These are phyloP conservation scores for Xylocopa sonorina DNA, from an alignment of 1,140 invertebrate species.

Conservation along the genomic window DNA sequence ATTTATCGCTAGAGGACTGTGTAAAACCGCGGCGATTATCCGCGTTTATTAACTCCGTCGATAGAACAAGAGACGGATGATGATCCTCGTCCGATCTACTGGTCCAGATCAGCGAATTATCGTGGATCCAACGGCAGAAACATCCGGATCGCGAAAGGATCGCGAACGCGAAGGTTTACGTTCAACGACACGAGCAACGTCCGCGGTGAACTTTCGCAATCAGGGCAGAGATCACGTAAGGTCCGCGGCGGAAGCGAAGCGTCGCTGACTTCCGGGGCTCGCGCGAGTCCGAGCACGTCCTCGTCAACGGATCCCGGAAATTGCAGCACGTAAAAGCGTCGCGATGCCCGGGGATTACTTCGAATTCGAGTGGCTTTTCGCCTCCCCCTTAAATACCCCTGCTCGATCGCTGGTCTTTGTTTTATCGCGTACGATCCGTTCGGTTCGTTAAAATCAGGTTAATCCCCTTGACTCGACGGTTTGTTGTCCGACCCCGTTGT, in stretches of 20 bases:
- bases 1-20: too few species aligned
- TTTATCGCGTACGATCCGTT: background rate
- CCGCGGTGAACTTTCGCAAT: slow-evolving; percentile 65
- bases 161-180: slow-evolving; percentile 11
- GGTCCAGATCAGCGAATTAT: background rate
- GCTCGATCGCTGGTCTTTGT: background rate
- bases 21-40: background rate
- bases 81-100: background rate
- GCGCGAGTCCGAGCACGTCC: slow-evolving; percentile 59
- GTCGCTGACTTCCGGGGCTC: slow-evolving; percentile 61
- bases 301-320: slow-evolving; percentile 61
- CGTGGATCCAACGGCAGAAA: background rate
- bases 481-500: too few species aligned
- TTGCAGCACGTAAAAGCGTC: slow-evolving; percentile 61
- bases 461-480: too few species aligned
- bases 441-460: slow-evolving; percentile 18
- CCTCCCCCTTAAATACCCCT: slow-evolving; percentile 10
- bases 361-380: slow-evolving; percentile 42
- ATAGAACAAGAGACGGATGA: background rate
- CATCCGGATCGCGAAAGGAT: slow-evolving; percentile 14
- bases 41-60: background rate
- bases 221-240: slow-evolving; percentile 59
- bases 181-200: slow-evolving; percentile 35
- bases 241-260: slow-evolving; percentile 49
- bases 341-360: slow-evolving; percentile 45